Percentiles rank a stretch among this genome's conserved stretches.
phyloP scores from a whole-genome alignment of 2,113 vertebrate species.

The Corynorhinus townsendii region DNA sequence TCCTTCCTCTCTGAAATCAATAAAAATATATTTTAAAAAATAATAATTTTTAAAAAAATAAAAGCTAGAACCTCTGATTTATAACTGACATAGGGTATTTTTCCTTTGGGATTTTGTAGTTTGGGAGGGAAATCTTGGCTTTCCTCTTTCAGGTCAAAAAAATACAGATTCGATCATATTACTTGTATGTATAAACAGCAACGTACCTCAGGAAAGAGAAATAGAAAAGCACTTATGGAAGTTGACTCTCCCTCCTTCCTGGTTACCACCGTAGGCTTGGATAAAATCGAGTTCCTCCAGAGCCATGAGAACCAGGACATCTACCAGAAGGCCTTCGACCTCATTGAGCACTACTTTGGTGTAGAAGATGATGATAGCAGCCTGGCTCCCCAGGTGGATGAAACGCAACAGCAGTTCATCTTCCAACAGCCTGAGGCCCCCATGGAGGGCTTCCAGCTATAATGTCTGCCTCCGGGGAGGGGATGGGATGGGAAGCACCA shows the following conservation, averaged over 20 bases:
- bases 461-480: conserved; percentile 76
- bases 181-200: conserved; percentile 16
- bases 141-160: neutral
- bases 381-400: conserved; percentile 93
- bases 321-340: conserved; percentile 98
- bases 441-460: conserved; percentile 99
- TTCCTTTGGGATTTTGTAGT: conserved; percentile 2
- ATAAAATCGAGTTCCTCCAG: conserved; percentile 99
- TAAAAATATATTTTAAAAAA: too few relatives aligned
- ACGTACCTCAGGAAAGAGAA: neutral
- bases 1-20: too few relatives aligned
- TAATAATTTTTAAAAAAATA: neutral
- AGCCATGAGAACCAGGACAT: conserved; percentile 99
- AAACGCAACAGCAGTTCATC: conserved; percentile 96
- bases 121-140: neutral
- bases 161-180: neutral
- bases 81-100: conserved; percentile 3
- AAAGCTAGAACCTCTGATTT: neutral
- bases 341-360: conserved; percentile 98
- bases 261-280: conserved; percentile 84
- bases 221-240: neutral
- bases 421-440: conserved; percentile 96
- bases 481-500: conserved; percentile 71
- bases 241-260: neutral
- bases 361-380: conserved; percentile 92